Evolutionary conservation across 2,113 vertebrate genomes (phyloP).

Genomic region (Manacus vitellinus): DNA sequence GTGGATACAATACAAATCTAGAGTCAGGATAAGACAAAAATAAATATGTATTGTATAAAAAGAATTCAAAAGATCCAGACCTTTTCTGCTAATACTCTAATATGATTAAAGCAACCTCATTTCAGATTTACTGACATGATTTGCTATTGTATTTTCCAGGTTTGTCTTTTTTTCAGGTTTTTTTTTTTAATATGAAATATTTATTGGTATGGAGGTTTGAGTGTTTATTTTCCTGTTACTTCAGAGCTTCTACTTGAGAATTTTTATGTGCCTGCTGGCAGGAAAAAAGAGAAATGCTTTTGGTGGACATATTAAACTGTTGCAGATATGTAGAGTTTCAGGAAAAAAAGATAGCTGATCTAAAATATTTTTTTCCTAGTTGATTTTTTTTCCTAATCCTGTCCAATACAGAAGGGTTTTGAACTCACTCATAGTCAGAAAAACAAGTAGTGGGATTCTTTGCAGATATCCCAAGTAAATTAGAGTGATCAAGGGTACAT

Average conservation of each 20-base stretch:
- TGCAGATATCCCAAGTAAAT: not conserved
- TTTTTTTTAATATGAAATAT: not conserved
- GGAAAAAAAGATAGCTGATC: not conserved
- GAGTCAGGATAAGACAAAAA: not conserved
- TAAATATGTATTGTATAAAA: not conserved
- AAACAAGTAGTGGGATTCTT: not conserved
- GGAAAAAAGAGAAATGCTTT: not conserved
- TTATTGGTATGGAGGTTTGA: not conserved
- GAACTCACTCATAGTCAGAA: not conserved
- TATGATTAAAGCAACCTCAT: not conserved
- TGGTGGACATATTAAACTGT: accelerated
- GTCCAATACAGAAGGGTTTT: not conserved
- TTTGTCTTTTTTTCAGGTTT: not conserved
- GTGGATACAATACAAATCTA: not conserved
- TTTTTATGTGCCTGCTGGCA: not conserved
- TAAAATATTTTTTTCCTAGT: not conserved
- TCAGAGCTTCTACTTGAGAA: not conserved
- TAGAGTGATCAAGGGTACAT: not conserved
- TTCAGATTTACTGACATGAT: not conserved
- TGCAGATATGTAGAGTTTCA: not conserved
- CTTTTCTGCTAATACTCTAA: not conserved
- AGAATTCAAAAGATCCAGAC: not conserved
- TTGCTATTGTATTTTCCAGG: not conserved
- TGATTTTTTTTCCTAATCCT: not conserved
- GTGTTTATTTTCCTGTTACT: not conserved